Base-by-base conservation (phyloP, 2,888 invertebrate genomes). In the Ophraella communa region DNA sequence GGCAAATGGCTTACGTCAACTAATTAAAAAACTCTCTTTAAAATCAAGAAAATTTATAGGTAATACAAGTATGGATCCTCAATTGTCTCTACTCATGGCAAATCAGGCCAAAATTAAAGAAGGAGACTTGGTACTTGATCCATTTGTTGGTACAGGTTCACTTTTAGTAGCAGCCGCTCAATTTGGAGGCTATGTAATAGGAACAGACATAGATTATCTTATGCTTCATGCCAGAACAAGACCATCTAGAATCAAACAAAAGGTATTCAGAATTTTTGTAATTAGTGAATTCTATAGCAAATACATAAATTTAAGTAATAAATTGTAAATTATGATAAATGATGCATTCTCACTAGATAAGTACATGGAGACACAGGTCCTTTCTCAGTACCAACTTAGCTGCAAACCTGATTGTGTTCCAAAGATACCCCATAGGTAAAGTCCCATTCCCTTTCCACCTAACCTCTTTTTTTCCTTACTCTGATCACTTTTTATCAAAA, bases 41-140 rank as follows among this genome's bases (percentile, higher is more conserved):
- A 96, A 96, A 82, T 91, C 89, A 47, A 87, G 99, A 1, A 92
- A 92, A 81, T 99, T 98, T 81, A 98, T 99, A 76, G 96, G 97
- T 11, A 99, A 98, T 81, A 99, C 99, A 0, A 96, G 95, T 72
- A 99, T 99, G 99, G 98, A 99, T 80, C 92, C 98, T 0, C 93
- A 94, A 75, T 84, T 99, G 4, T 92, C 98, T 0, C 83, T 99
- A 52, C 84, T 99, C 59, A 98, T 98, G 96, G 94, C 96, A 0
- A 99, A 99, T 84, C 92, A 98, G 83, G 96, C 93, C 0, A 85
- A 89, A 80, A 88, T 95, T 4, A 81, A 83, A 58, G 74, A 83
- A 0, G 91, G 91, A 0, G 89, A 92, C 77, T 73, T 98, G 0
- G 89, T 96, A 33, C 85, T 95, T 33, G 99, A 99, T 83, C 98